phyloP scores from a whole-genome alignment of 2,888 invertebrate genomes.

The Spisula subtruncata region DNA sequence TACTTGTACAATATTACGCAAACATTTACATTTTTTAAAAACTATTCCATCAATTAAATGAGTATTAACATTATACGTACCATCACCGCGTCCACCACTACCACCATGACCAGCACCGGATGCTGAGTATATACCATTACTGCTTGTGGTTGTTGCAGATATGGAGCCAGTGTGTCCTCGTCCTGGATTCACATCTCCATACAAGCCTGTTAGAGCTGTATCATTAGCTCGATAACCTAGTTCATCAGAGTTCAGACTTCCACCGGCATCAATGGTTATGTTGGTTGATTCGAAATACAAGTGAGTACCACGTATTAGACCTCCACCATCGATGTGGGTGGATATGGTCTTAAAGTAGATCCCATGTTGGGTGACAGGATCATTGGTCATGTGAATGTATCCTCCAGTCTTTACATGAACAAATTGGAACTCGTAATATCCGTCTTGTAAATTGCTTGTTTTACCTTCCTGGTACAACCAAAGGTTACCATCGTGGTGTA shows the following conservation, averaged over 20 bases:
- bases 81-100: conserved; percentile 77
- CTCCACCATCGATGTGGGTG: conserved; percentile 81
- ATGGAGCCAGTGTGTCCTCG: conserved; percentile 68
- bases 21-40: no score
- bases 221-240: conserved; percentile 77
- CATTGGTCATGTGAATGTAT: conserved; percentile 79
- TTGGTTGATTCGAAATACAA: conserved; percentile 76
- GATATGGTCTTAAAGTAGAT: conserved; percentile 73
- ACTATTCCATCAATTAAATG: background rate
- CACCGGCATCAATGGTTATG: conserved; percentile 79
- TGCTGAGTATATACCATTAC: conserved; percentile 72
- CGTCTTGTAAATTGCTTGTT: conserved; percentile 71
- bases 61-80: conserved; percentile 52
- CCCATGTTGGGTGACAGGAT: conserved; percentile 76
- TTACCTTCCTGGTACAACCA: conserved; percentile 77
- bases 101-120: conserved; percentile 82
- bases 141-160: conserved; percentile 77
- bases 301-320: conserved; percentile 78
- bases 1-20: no score
- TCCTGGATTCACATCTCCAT: conserved; percentile 79
- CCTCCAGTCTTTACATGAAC: conserved; percentile 81
- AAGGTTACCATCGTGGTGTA: conserved; percentile 78
- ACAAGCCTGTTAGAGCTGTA: conserved; percentile 56
- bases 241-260: conserved; percentile 76
- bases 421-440: conserved; percentile 75